These are phyloP conservation scores for Actinernus sp. DNA, from an alignment of 92 coral and sea anemone genomes.

Conservation along the genomic window DNA sequence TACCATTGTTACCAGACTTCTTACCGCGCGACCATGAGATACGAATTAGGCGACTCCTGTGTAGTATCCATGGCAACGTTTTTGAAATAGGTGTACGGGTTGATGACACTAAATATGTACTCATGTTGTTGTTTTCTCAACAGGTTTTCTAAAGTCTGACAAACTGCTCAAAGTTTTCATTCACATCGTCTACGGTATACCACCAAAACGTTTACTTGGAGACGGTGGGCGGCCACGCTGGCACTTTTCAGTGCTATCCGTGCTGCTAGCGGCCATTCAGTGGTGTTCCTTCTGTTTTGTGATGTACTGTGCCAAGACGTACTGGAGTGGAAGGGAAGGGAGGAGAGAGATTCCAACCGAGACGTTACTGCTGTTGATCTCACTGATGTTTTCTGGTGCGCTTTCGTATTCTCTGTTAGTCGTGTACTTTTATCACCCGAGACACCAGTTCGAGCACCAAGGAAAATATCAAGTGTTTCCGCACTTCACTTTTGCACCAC, in stretches of 20 bases:
- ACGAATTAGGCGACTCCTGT: too few relatives aligned
- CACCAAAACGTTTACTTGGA: background rate
- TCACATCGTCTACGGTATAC: background rate
- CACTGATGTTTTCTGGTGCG: background rate
- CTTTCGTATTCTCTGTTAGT: background rate
- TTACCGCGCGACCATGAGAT: too few relatives aligned
- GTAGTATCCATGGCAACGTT: too few relatives aligned
- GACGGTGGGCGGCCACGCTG: background rate
- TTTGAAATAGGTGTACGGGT: too few relatives aligned
- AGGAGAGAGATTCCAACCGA: background rate
- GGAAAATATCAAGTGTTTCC: slow-evolving; percentile 45
- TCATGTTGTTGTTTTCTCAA: too few relatives aligned
- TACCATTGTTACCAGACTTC: too few relatives aligned
- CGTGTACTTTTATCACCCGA: background rate
- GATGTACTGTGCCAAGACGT: background rate
- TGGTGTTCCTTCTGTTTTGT: background rate
- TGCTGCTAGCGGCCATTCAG: background rate
- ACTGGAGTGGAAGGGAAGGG: too few relatives aligned
- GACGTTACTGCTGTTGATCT: background rate
- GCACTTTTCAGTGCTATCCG: slow-evolving; percentile 5
- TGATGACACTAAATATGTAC: too few relatives aligned
- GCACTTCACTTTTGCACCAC: slow-evolving; percentile 42
- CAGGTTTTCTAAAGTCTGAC: background rate
- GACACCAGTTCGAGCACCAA: background rate
- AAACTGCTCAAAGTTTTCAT: background rate